These are phyloP conservation scores for Tetranychus piercei DNA, from an alignment of 2,888 invertebrate genomes.

Conservation along the genomic window DNA sequence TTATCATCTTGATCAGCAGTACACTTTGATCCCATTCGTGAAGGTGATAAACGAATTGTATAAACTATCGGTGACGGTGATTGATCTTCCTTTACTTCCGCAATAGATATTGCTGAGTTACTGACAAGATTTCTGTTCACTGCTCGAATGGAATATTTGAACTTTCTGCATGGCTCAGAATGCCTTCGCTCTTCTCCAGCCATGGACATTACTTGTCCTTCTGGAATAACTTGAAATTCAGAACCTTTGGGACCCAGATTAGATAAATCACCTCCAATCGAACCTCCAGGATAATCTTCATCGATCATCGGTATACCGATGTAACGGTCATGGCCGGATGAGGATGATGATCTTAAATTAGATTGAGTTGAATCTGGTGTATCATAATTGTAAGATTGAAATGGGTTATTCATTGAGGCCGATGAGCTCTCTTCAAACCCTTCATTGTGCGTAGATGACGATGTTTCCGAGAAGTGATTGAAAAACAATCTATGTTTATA, in stretches of 20 bases:
- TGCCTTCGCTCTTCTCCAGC: neutral
- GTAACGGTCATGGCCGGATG: neutral
- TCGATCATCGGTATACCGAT: conserved; percentile 1
- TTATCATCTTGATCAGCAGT: no score
- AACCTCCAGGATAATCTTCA: neutral
- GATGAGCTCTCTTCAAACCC: neutral
- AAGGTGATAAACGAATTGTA: neutral
- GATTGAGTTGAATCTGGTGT: neutral
- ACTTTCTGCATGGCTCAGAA: neutral
- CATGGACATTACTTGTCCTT: neutral
- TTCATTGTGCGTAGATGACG: no score
- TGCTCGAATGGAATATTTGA: neutral
- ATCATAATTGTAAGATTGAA: neutral
- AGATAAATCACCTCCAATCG: no score
- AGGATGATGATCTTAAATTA: neutral
- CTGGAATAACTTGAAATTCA: neutral
- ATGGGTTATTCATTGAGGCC: neutral
- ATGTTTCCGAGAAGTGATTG: neutral
- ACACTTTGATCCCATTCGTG: no score
- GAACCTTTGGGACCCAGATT: no score
- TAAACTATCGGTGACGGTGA: neutral
- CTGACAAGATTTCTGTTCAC: neutral
- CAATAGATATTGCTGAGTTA: no score
- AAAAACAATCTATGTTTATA: neutral
- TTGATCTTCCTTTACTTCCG: neutral